Evolutionary conservation across 2,797 vertebrate genomes (phyloP), one percentile per base, ranked within the genome.

Genomic region (Babyrousa celebensis): DNA sequence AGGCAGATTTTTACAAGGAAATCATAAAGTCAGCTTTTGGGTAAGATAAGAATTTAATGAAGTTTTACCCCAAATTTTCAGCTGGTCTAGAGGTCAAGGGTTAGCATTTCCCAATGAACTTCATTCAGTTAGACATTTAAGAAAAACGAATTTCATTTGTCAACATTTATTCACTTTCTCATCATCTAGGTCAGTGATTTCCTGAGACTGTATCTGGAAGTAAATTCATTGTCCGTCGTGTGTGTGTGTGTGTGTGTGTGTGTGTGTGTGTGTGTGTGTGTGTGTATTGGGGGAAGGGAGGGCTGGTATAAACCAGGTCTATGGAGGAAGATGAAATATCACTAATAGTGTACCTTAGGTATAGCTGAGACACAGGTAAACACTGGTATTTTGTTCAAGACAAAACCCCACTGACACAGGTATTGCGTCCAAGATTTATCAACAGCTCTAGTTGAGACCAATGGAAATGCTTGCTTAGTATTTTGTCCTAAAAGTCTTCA

Each of bases 51-150:
- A 52, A 71, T 62, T 63, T 92, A 84, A 62, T 90, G 32, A 92
- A 52, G 67, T 88, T 94, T 95, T 85, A 89, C 60, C 70, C 56
- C 95, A 92, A 94, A 87, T 70, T 80, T n/a, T 70, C 65, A 91
- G 3, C 68, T 77, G 36, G 40, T 63, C 63, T 91, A 27, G n/a
- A 91, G 72, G n/a, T 72, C 56, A 83, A 89, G 56, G 29, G 40
- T 27, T 74, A 82, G 20, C 48, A 83, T 96, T 91, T 93, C 58
- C 65, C 29, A 94, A 18, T 58, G 16, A 75, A 88, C 23, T 77
- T 85, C 21, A 52, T 84, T 92, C 93, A n/a, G 25, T 89, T 63
- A 56, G 29, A 78, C 58, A 32, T 91, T 78, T 48, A 27, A 27
- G 25, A 40, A 52, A 70, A 60, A 78, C 68, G 56, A 29, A 4